phyloP scores from a whole-genome alignment of 92 coral and sea anemone genomes.

The Parazoanthus swiftii region DNA sequence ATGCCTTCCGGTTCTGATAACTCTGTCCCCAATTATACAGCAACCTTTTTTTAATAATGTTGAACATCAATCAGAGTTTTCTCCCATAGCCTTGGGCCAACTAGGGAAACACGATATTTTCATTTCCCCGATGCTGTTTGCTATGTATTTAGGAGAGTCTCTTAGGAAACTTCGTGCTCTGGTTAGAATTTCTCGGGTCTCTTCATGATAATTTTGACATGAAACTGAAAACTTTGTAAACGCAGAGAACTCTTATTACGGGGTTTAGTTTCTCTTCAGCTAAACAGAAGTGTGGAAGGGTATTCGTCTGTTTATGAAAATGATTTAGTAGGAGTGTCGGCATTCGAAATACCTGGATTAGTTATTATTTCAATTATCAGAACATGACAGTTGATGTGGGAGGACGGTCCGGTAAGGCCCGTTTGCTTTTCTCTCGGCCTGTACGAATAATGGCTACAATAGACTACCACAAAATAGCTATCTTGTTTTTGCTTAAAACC shows the following conservation, averaged over 20 bases:
- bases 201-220: background rate
- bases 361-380: conserved; percentile 79
- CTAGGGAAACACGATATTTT: conserved; percentile 77
- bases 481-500: conserved; percentile 7
- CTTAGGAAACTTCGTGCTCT: conserved; percentile 39
- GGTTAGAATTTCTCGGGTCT: conserved; percentile 5
- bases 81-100: conserved; percentile 85
- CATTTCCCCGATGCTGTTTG: conserved; percentile 64
- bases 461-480: conserved; percentile 34
- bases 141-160: conserved; percentile 63
- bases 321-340: conserved; percentile 67
- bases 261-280: conserved; percentile 15
- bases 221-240: conserved; percentile 13
- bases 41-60: conserved; percentile 79
- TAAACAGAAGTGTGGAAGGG: conserved; percentile 29
- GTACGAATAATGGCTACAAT: conserved; percentile 20
- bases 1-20: conserved; percentile 63
- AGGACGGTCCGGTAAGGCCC: conserved; percentile 41
- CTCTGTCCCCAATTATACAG: conserved; percentile 66
- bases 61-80: conserved; percentile 57
- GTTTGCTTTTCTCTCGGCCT: conserved; percentile 39
- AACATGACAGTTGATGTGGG: conserved; percentile 73
- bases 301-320: conserved; percentile 54
- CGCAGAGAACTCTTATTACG: background rate
- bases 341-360: conserved; percentile 53